These are phyloP conservation scores for Diorhabda elongata DNA, from an alignment of 1,140 invertebrate genomes.

Conservation along the genomic window DNA sequence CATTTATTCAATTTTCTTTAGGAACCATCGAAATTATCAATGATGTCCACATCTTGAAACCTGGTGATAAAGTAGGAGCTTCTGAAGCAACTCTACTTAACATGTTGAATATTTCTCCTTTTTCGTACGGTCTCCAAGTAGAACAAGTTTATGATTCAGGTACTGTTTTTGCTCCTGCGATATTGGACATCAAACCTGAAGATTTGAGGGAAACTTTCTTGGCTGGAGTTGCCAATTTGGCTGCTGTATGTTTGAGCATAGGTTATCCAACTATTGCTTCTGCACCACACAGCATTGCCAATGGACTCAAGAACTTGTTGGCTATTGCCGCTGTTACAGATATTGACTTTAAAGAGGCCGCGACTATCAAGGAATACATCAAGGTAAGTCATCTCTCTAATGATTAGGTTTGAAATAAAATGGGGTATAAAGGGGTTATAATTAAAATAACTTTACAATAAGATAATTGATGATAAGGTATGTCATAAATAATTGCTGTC, in stretches of 20 bases:
- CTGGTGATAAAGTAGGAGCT: conserved; percentile 95
- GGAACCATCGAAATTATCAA: conserved; percentile 99
- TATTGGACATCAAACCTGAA: conserved; percentile 97
- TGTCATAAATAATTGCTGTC: too few species aligned
- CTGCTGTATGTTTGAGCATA: conserved; percentile 88
- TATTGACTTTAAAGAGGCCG: conserved; percentile 90
- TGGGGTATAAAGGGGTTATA: too few species aligned
- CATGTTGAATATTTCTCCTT: conserved; percentile 99
- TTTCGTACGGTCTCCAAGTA: conserved; percentile 95
- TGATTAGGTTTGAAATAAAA: too few species aligned
- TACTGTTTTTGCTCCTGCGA: conserved; percentile 93
- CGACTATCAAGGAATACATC: conserved; percentile 86
- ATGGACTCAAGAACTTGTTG: conserved; percentile 97
- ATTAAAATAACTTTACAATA: too few species aligned
- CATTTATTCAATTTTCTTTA: conserved; percentile 10
- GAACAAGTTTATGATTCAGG: conserved; percentile 97
- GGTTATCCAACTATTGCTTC: conserved; percentile 96
- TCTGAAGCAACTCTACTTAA: conserved; percentile 97
- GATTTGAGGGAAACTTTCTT: conserved; percentile 88
- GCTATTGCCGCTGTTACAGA: conserved; percentile 95
- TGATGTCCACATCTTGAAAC: conserved; percentile 93
- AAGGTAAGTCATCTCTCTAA: conserved; percentile 54
- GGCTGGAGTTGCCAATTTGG: conserved; percentile 89
- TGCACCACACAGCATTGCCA: conserved; percentile 93
- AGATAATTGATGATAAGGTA: too few species aligned